These are phyloP conservation scores for Pentalonia nigronervosa DNA, from an alignment of 1,140 invertebrate species.

Conservation along the genomic window DNA sequence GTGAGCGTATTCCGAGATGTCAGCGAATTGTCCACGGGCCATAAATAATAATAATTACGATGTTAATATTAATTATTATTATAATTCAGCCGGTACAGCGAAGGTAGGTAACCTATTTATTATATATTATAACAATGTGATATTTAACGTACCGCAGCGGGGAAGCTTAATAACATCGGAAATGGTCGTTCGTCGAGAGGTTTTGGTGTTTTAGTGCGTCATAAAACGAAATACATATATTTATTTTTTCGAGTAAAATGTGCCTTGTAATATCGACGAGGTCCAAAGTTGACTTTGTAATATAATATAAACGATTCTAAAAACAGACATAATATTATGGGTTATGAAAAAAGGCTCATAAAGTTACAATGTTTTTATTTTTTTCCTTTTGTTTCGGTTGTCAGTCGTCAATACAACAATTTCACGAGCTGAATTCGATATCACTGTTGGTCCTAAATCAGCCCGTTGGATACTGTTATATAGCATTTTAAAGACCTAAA, in stretches of 20 bases:
- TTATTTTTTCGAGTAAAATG: background rate
- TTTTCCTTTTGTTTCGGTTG: background rate
- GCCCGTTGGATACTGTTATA: background rate
- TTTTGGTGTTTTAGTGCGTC: background rate
- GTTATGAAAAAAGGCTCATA: background rate
- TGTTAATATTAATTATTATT: slow-evolving; percentile 15
- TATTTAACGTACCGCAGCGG: slow-evolving; percentile 6
- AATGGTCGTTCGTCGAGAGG: background rate
- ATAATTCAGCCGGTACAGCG: background rate
- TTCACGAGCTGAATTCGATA: background rate
- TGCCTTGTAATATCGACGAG: background rate
- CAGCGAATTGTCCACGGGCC: background rate
- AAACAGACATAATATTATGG: background rate
- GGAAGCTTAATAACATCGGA: background rate
- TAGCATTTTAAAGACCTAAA: background rate
- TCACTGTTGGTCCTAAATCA: background rate
- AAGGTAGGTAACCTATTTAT: background rate
- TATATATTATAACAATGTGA: background rate
- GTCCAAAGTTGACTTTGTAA: slow-evolving; percentile 3
- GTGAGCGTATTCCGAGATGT: background rate
- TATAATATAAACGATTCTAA: background rate
- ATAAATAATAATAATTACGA: slow-evolving; percentile 6
- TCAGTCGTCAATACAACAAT: background rate
- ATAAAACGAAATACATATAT: background rate
- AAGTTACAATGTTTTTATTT: background rate